Base-by-base conservation (phyloP, 92 coral and sea anemone species). In the Umimayanthus kanabou region DNA sequence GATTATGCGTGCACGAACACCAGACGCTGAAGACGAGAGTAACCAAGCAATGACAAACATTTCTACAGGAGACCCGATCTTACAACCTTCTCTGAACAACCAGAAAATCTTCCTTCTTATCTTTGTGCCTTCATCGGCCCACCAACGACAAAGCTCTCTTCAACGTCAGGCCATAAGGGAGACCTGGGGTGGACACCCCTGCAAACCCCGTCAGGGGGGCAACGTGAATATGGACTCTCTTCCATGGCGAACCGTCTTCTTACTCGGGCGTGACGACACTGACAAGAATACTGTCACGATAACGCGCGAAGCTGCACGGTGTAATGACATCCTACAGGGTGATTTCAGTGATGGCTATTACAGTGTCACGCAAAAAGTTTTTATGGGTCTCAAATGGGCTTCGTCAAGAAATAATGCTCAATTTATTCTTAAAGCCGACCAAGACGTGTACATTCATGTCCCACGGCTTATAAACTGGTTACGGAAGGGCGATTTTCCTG, bases 381-480 rank as follows among this genome's bases (percentile, higher is more conserved):
- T 80, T 50, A 92, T 92, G 95, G 93, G 95, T 26, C 75, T 92
- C 22, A 82, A 78, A 61, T 92, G 93, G 95, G 91, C 91, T 5
- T 15, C 49, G 18, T 43, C 64, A 39, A 86, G 74, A 22, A 58
- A 86, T 26, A 80, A 76, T 10, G 72, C 82, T 49, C 80, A 75
- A 39, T 93, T 84, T 58, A 75, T 93, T 20, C 88, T 93, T 16
- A 93, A 93, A 75, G 93, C 90, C 4, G 94, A 92, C 73, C 92
- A 92, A 22, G 94, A 92, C 67, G 88, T 89, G 14, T 92, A 92
- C 72, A 50, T 87, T 18, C 77, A 77, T 50, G 42, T 90, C 11
- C 92, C 92, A 71, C 75, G 91, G 39, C 61, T 90, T 25, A 80
- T 90, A 42, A 75, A 74, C 42, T 78, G 93, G 74, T 86, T 93